Evolutionary conservation across 2,113 vertebrate species (phyloP).

Genomic region (Calcarius ornatus): DNA sequence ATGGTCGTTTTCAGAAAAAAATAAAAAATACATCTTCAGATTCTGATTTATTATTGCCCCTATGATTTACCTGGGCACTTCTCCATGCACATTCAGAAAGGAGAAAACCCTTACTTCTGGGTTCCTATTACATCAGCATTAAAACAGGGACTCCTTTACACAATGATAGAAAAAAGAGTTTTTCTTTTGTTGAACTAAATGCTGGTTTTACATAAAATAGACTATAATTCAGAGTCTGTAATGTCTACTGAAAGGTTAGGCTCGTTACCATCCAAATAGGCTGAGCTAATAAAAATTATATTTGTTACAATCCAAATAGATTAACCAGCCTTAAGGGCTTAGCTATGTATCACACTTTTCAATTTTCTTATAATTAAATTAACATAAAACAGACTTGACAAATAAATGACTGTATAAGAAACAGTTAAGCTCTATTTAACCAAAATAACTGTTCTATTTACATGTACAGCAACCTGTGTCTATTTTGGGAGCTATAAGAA

Average conservation of each 20-base stretch:
- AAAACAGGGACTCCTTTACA: slow-evolving; percentile 69
- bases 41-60: slow-evolving; percentile 2
- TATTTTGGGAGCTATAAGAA: neutral
- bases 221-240: slow-evolving; percentile 77
- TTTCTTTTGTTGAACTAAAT: slow-evolving; percentile 72
- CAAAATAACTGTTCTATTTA: slow-evolving; percentile 71
- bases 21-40: neutral
- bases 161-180: slow-evolving; percentile 73
- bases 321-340: slow-evolving; percentile 80
- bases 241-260: slow-evolving; percentile 77
- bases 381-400: slow-evolving; percentile 78
- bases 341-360: slow-evolving; percentile 77
- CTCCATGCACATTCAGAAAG: slow-evolving; percentile 2
- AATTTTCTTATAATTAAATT: slow-evolving; percentile 84
- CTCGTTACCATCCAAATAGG: slow-evolving; percentile 78
- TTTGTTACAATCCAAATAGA: slow-evolving; percentile 83
- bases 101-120: neutral
- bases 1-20: neutral
- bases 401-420: slow-evolving; percentile 77
- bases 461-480: slow-evolving; percentile 6
- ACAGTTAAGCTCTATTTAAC: slow-evolving; percentile 77
- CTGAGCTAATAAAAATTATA: slow-evolving; percentile 83
- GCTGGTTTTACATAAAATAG: slow-evolving; percentile 76
- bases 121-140: slow-evolving; percentile 33
- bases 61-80: neutral